Base-by-base conservation (phyloP, 2,888 invertebrate genomes). In the Stomorhina lunata region DNA sequence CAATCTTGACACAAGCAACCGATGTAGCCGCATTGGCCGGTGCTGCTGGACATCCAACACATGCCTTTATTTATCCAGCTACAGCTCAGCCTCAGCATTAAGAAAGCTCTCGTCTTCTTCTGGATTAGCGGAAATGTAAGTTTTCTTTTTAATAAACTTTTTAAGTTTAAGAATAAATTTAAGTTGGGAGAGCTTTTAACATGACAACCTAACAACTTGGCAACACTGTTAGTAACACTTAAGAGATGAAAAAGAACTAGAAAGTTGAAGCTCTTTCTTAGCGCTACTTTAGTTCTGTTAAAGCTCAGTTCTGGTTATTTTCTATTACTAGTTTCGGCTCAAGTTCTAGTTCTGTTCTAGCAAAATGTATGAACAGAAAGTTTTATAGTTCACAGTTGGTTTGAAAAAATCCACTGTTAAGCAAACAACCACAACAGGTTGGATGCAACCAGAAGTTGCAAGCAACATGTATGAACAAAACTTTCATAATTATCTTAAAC, bases 1-100 rank as follows among this genome's bases (percentile, higher is more conserved):
- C 90, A 32, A 88, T 90, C 29, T 86, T 90, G 84, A 85, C 90
- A 59, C 84, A 86, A 78, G 82, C 85, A 63, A 68, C 83, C 59
- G 68, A 83, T 71, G 80, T 66, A 20, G 53, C 68, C 71, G 34
- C 71, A 68, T 57, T 82, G 20, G 61, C 75, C 4, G 73, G 72
- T 43, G 65, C 75, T 17, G 55, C 65, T 34, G 84, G 80, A 76
- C 65, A 84, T 76, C 85, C 86, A 75, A 66, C 85, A 79, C 79
- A 80, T 73, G 80, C 83, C 73, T 84, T 81, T 43, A 85, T 83
- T 17, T 84, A 84, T 81, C 79, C 85, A 22, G 75, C 84, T 15
- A 80, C 82, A 61, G 71, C 72, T 29, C 78, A 80, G 65, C 84
- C 84, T 27, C 85, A 85, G 68, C 85, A 84, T 80, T 84, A 79